Base-by-base conservation (phyloP, 53 echinoderm and acorn worm genomes). In the Stichopus horrens region DNA sequence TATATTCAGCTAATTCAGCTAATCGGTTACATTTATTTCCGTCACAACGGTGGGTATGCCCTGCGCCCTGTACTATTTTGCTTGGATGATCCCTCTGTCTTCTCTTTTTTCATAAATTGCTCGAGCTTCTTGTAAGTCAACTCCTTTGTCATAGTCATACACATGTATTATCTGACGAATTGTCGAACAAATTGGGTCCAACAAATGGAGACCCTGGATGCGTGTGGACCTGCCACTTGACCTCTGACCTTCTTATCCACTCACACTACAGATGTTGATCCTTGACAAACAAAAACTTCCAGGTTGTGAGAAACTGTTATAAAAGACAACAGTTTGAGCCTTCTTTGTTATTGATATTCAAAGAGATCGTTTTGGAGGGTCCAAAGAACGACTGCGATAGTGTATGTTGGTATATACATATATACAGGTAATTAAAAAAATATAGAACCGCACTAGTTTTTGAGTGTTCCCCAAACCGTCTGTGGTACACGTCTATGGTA, bases 241-340 rank as follows among this genome's bases (percentile, higher is more conserved):
- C 79, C 55, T 8, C 54, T 79, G 79, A 79, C 53, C 56, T 79
- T 79, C 54, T 53, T 55, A 16, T 79, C 79, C 53, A 79, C 53
- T 54, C 55, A 79, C 19, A 79, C 54, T 18, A 51, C 54, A 52
- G 5, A 79, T 79, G 18, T 79, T 79, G 79, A 79, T 79, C 79
- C 79, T 79, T 51, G 14, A 14, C 51, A 79, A 79, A 79, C 54
- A 79, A 79, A 79, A 79, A 79, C 79, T 79, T 79, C 79, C 79
- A 79, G 79, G 52, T 79, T 79, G 79, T 79, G 55, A 55, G 79
- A 55, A 54, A 55, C 55, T 53, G 79, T 8, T 10, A 18, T 79
- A 55, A 79, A 79, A 63, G 37, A 37, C 37, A 63, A 16, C 10
- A 63, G 63, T 10, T 63, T 63, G 63, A 63, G 63, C 63, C 63